Base-by-base conservation (phyloP, 1,140 invertebrate species). In the Doryteuthis pealeii region DNA sequence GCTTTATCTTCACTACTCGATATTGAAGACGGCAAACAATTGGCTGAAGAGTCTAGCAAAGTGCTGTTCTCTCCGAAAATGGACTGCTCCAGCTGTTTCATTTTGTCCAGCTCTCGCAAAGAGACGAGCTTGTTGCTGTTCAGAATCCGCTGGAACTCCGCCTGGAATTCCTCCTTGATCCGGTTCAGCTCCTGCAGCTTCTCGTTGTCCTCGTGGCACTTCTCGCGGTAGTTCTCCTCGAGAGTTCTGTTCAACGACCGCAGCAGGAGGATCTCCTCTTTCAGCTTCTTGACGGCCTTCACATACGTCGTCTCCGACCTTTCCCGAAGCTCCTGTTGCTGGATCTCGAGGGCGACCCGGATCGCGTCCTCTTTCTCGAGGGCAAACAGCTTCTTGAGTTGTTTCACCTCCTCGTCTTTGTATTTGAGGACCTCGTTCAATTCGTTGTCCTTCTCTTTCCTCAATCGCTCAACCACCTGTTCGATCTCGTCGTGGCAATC, bases 371-470 rank as follows among this genome's bases (percentile, higher is more conserved):
- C 70, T 30, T 71, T 71, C 26, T 71, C 70, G 22, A 35, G 70
- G 26, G 28, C 40, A 54, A 71, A 71, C 18, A 35, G 40, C 2
- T n/a, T 45, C 30, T 71, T 45, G 35, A 71, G 26, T 18, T 71
- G 40, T 28, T 71, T 71, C 45, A 71, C 40, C 28, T 71, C 70
- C 43, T 71, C 70, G 28, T 71, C 70, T 49, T 71, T 71, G 49
- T 71, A 71, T 45, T 54, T 45, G 18, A 71, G 49, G 2, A 71
- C 43, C 43, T 71, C 30, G 12, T 40, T 31, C n/a, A 71, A 40
- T 31, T 54, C 70, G 10, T 49, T 31, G 43, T 71, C 70, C 43
- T 26, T 71, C 31, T 71, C 70, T 15, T 49, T 45, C 18, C 40
- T 3, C 22, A 54, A 22, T 22, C 28, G 5, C 28, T 71, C 70